Evolutionary conservation across 2,797 vertebrate genomes (phyloP).

Genomic region (Poecilia wingei): DNA sequence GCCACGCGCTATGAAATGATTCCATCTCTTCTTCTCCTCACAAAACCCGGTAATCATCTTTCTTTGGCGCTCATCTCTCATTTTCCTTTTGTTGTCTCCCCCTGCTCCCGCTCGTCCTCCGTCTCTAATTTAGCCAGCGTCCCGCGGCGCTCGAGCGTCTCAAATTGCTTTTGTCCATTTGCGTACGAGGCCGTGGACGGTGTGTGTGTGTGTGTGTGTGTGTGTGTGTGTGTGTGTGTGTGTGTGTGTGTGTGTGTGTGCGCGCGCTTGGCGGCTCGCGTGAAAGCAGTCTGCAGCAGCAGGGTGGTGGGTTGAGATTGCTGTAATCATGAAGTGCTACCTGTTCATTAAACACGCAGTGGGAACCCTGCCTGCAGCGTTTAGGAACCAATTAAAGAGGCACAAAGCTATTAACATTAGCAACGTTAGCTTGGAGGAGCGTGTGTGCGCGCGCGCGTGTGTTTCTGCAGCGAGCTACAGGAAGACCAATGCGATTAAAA

Average conservation of each 20-base stretch:
- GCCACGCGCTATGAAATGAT: conserved; percentile 54
- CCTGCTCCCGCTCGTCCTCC: conserved; percentile 83
- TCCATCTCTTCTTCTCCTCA: conserved; percentile 76
- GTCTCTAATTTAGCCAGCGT: conserved; percentile 90
- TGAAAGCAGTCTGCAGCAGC: conserved; percentile 57
- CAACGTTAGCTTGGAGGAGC: conserved; percentile 67
- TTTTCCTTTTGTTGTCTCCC: conserved; percentile 93
- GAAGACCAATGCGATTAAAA: conserved; percentile 68
- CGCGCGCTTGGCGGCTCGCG: conserved; percentile 2
- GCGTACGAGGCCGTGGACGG: conserved; percentile 36
- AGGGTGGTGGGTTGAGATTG: conserved; percentile 91
- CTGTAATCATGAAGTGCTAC: conserved; percentile 99
- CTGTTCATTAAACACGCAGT: conserved; percentile 99
- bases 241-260: no score
- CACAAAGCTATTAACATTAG: conserved; percentile 96
- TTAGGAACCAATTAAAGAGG: conserved; percentile 99
- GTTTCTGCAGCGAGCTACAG: not conserved
- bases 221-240: no score
- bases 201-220: conserved; percentile 18
- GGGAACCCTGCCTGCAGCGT: conserved; percentile 90
- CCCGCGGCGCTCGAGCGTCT: conserved; percentile 79
- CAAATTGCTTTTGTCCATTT: conserved; percentile 80
- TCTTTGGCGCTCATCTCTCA: conserved; percentile 80
- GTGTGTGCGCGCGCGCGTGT: conserved; percentile 21
- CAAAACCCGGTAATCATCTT: conserved; percentile 76